A percentile compares a stretch with the other conserved stretches of the same genome.
These are phyloP conservation scores for Dryomyza anilis DNA, from an alignment of 2,888 invertebrate genomes.

Conservation along the genomic window DNA sequence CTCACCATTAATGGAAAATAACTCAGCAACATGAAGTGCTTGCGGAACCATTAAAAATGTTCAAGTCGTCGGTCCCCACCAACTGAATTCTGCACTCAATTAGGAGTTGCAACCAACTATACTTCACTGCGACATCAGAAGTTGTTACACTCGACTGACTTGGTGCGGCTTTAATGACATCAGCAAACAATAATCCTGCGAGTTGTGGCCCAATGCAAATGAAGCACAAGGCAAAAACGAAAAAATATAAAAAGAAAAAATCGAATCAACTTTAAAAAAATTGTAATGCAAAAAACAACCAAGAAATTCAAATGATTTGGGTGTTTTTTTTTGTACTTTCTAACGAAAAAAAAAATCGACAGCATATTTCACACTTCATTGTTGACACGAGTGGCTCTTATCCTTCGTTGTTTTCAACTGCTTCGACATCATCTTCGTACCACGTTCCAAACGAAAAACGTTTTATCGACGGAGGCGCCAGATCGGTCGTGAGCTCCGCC, in stretches of 20 bases:
- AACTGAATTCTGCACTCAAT: background rate
- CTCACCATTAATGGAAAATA: conserved; percentile 6
- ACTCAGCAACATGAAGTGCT: conserved; percentile 9
- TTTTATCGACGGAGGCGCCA: background rate
- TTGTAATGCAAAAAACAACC: background rate
- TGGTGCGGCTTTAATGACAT: background rate
- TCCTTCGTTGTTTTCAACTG: background rate
- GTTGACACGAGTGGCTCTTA: conserved; percentile 1
- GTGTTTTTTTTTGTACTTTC: no score
- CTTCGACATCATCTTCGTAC: background rate
- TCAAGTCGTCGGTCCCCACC: background rate
- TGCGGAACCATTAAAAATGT: conserved; percentile 13
- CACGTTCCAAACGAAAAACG: background rate
- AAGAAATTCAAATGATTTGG: background rate
- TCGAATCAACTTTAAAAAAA: background rate
- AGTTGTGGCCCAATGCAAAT: conserved; percentile 5
- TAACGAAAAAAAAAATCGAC: no score
- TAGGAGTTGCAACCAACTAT: background rate
- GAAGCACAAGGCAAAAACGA: background rate
- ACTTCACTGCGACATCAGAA: background rate
- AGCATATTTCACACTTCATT: conserved; percentile 3
- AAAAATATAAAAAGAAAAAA: background rate
- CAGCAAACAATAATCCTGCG: no score
- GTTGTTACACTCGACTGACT: background rate
- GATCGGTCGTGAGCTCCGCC: background rate